These are phyloP conservation scores for Monoplex corrugatus DNA, from an alignment of 2,888 invertebrate species.

Conservation along the genomic window DNA sequence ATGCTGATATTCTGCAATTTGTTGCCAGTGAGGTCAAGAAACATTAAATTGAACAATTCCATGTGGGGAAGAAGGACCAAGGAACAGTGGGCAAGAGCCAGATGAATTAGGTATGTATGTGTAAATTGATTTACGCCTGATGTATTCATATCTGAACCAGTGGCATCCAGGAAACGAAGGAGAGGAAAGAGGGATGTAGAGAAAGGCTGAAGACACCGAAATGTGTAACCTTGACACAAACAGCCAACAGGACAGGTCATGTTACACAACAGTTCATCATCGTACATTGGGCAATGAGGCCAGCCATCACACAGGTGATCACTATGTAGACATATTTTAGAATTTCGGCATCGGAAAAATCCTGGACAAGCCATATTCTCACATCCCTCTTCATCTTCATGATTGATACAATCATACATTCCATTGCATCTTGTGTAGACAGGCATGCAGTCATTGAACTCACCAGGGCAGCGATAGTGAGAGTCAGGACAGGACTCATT, in stretches of 20 bases:
- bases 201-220: background rate
- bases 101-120: background rate
- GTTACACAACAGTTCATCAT: background rate
- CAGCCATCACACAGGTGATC: conserved; percentile 30
- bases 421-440: conserved; percentile 26
- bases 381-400: background rate
- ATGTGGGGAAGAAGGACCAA: background rate
- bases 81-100: background rate
- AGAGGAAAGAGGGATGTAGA: background rate
- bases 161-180: background rate
- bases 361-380: background rate
- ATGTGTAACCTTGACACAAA: background rate
- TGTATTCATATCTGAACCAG: background rate
- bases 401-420: background rate
- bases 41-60: background rate
- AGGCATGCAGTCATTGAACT: conserved; percentile 14
- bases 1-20: background rate
- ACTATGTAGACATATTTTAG: background rate
- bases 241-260: background rate
- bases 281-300: conserved; percentile 13
- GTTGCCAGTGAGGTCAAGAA: background rate
- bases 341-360: background rate
- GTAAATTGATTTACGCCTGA: background rate
- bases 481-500: conserved; percentile 7
- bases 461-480: background rate